Evolutionary conservation across 2,797 vertebrate species (phyloP).

Genomic region (Fistularia tabacaria): DNA sequence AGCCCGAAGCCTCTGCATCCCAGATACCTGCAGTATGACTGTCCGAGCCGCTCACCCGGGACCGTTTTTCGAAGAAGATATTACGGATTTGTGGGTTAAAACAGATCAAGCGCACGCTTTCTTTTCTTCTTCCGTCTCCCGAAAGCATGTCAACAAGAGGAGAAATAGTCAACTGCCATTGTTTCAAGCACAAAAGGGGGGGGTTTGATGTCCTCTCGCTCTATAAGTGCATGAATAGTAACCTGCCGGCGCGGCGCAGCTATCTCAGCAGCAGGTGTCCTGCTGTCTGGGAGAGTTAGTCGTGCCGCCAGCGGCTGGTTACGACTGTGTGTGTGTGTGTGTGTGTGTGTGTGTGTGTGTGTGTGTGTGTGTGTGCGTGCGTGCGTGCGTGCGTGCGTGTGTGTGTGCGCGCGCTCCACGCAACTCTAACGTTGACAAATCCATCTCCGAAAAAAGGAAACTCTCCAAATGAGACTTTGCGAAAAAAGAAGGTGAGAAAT

Average conservation of each 20-base stretch:
- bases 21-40: no score
- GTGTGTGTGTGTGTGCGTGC: not conserved
- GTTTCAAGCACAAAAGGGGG: slow-evolving; percentile 36
- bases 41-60: no score
- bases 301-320: slow-evolving; percentile 50
- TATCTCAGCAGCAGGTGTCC: slow-evolving; percentile 54
- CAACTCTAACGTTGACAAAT: no score
- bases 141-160: slow-evolving; percentile 57
- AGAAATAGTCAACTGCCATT: slow-evolving; percentile 44
- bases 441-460: no score
- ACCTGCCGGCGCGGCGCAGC: slow-evolving; percentile 30
- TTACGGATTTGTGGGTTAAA: slow-evolving; percentile 21
- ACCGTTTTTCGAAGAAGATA: slow-evolving; percentile 11
- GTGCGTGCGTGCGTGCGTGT: no score
- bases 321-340: slow-evolving; percentile 45
- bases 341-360: slow-evolving; percentile 7
- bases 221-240: slow-evolving; percentile 17
- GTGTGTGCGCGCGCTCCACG: no score
- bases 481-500: no score
- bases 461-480: no score
- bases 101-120: slow-evolving; percentile 24
- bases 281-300: slow-evolving; percentile 34
- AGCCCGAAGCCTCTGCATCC: no score
- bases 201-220: slow-evolving; percentile 52
- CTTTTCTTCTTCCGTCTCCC: slow-evolving; percentile 20